These are phyloP conservation scores for Drosophila burlai DNA, from an alignment of 1,140 invertebrate species.

Conservation along the genomic window DNA sequence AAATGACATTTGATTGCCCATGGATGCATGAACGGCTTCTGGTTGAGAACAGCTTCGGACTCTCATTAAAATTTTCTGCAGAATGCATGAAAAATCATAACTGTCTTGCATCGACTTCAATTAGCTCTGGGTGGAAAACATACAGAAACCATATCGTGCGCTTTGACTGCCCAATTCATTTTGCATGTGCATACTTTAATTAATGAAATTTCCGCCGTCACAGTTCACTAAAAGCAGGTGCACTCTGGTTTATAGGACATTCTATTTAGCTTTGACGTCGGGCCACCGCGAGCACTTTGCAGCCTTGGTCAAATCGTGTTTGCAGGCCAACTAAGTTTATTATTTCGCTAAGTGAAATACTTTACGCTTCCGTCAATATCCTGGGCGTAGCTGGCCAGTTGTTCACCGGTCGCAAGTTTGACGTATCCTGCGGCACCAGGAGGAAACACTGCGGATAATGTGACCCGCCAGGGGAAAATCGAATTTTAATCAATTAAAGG, in stretches of 20 bases:
- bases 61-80: constrained; percentile 35
- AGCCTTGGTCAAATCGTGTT: neutral
- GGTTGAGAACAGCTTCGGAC: neutral
- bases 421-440: neutral
- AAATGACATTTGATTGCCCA: constrained; percentile 48
- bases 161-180: constrained; percentile 6
- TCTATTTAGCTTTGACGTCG: neutral
- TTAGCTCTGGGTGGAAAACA: constrained; percentile 11
- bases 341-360: constrained; percentile 18
- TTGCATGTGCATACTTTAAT: constrained; percentile 24
- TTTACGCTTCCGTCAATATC: constrained; percentile 5
- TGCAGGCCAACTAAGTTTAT: constrained; percentile 5
- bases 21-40: constrained; percentile 36
- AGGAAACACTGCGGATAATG: constrained; percentile 1
- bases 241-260: neutral
- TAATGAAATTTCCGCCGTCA: constrained; percentile 20
- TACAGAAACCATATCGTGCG: neutral
- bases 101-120: constrained; percentile 24
- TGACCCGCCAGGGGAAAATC: constrained; percentile 7
- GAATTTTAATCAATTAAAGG: constrained; percentile 51
- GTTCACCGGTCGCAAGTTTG: neutral
- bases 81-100: neutral
- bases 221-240: neutral
- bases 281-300: neutral
- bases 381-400: neutral